phyloP scores from a whole-genome alignment of 2,113 vertebrate species.

The Dermatemys mawii region DNA sequence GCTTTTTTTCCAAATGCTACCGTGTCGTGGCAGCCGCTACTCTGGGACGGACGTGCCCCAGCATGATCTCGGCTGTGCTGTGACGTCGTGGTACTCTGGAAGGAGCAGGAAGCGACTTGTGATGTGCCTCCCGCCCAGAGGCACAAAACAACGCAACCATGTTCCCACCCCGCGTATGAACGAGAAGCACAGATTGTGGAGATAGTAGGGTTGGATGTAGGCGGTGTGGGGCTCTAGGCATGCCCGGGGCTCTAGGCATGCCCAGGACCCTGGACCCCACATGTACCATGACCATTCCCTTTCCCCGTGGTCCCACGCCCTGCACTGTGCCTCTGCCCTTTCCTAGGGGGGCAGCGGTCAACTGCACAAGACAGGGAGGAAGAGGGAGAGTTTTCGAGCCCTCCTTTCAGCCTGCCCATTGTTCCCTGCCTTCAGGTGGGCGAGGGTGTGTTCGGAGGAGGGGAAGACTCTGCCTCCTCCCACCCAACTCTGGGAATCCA shows the following conservation, averaged over 20 bases:
- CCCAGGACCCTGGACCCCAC: background rate
- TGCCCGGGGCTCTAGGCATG: background rate
- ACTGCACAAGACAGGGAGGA: background rate
- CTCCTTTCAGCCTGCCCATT: background rate
- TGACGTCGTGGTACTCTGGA: background rate
- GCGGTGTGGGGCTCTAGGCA: background rate
- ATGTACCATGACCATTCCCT: accelerated
- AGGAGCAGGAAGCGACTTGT: background rate
- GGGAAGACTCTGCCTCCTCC: background rate
- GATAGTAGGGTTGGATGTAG: no score
- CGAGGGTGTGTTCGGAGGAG: background rate
- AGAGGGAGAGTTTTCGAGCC: background rate
- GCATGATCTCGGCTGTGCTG: background rate
- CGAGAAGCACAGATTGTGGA: background rate
- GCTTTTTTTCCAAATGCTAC: accelerated
- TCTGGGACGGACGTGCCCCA: background rate
- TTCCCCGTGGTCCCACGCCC: background rate
- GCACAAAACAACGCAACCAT: background rate
- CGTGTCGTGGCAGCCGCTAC: background rate
- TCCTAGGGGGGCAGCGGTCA: background rate
- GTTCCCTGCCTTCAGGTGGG: background rate
- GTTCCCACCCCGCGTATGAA: background rate
- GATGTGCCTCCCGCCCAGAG: background rate
- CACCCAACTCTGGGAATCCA: background rate
- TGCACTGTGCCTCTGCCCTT: background rate